Conservation (phyloP, 2,888 invertebrate species). For the Nectonema munidae region DNA sequence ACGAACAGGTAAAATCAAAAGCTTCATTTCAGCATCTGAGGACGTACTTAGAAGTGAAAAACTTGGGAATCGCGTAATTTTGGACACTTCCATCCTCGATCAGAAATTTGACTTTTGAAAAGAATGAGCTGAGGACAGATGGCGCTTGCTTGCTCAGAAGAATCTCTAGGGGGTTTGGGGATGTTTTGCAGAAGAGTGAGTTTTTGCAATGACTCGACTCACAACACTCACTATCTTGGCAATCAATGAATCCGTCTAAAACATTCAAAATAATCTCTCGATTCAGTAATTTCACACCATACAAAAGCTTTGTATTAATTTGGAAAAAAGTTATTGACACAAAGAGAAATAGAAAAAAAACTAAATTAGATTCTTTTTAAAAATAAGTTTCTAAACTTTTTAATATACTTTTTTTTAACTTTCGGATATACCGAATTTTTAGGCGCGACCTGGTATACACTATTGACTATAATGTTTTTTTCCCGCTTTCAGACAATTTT, state of each 20-base stretch:
- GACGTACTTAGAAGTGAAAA: too few species aligned
- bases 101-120: conserved; percentile 78
- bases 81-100: conserved; percentile 94
- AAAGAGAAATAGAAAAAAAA: not conserved
- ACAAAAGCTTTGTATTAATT: too few species aligned
- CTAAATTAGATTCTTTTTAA: too few species aligned
- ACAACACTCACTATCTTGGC: conserved; percentile 93
- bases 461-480: too few species aligned
- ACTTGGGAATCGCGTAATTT: conserved; percentile 82
- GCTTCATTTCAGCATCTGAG: conserved; percentile 10
- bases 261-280: conserved; percentile 13
- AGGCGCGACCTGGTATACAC: too few species aligned
- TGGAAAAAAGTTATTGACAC: not conserved
- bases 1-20: conserved; percentile 10
- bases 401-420: too few species aligned
- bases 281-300: too few species aligned
- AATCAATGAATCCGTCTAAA: conserved; percentile 81
- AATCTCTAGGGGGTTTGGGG: conserved; percentile 80
- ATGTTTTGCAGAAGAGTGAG: conserved; percentile 69
- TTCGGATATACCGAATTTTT: too few species aligned
- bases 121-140: conserved; percentile 77
- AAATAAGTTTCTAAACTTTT: too few species aligned
- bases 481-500: too few species aligned
- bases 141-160: conserved; percentile 75
- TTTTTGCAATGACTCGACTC: conserved; percentile 22